phyloP scores from a whole-genome alignment of 2,888 invertebrate genomes.

The Hirtodrosophila confusa region DNA sequence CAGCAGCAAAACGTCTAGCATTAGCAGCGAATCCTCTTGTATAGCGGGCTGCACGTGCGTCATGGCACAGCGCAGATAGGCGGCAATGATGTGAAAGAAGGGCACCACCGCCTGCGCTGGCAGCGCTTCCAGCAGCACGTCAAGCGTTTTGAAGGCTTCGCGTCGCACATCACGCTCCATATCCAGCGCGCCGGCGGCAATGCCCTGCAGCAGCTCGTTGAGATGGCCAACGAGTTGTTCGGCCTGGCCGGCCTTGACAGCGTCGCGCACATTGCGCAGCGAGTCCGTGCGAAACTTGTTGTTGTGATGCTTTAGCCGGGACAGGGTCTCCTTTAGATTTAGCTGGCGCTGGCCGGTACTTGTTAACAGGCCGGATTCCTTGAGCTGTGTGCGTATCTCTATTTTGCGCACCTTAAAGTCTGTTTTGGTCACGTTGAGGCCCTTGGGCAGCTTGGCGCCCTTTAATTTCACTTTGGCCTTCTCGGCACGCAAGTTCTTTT shows the following conservation, averaged over 20 bases:
- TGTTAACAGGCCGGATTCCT: constrained; percentile 32
- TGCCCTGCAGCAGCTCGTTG: constrained; percentile 88
- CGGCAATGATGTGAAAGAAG: constrained; percentile 90
- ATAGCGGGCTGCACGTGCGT: constrained; percentile 92
- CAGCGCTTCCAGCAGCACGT: constrained; percentile 75
- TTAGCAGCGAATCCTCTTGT: constrained; percentile 92
- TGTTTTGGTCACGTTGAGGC: constrained; percentile 94
- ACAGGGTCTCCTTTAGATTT: constrained; percentile 82
- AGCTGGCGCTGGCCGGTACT: constrained; percentile 56
- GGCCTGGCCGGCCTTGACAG: constrained; percentile 83
- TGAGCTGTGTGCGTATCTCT: constrained; percentile 89
- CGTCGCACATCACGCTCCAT: constrained; percentile 87
- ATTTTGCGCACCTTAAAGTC: constrained; percentile 95
- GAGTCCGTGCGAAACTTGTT: constrained; percentile 82
- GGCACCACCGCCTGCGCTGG: constrained; percentile 84
- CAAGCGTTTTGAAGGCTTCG: constrained; percentile 85
- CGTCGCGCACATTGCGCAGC: constrained; percentile 78
- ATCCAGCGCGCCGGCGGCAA: constrained; percentile 89
- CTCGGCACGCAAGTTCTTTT: constrained; percentile 92
- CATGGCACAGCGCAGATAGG: constrained; percentile 94
- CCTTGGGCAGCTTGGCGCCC: constrained; percentile 92
- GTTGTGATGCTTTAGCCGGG: constrained; percentile 85
- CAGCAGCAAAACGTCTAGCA: constrained; percentile 90
- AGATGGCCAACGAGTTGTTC: constrained; percentile 85
- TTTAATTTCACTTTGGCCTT: constrained; percentile 96